Evolutionary conservation across 2,888 invertebrate species (phyloP).

Genomic region (Rhamnusium bicolor): DNA sequence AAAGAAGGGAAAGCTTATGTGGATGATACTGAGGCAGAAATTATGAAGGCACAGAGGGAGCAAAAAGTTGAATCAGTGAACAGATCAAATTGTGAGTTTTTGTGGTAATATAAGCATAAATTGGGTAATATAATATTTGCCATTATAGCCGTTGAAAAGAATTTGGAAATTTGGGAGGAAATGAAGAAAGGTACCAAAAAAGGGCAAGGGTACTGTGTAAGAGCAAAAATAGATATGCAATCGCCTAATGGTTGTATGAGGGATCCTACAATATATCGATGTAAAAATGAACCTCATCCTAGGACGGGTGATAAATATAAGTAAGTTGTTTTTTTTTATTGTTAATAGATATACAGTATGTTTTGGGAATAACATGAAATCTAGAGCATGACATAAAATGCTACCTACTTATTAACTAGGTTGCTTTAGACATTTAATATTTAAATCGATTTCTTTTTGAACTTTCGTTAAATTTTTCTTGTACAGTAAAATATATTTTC

Average conservation of each 20-base stretch:
- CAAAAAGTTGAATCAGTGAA: conserved; percentile 89
- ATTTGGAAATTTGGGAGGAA: conserved; percentile 92
- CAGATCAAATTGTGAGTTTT: conserved; percentile 84
- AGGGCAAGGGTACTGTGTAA: conserved; percentile 93
- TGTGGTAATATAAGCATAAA: neutral
- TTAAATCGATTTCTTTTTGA: too few species aligned
- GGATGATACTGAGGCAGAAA: conserved; percentile 95
- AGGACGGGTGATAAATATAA: conserved; percentile 96
- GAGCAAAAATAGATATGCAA: conserved; percentile 98
- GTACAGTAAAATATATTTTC: too few species aligned
- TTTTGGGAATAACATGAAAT: conserved; percentile 17
- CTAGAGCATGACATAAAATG: too few species aligned
- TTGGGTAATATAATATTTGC: conserved; percentile 7
- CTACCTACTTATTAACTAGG: too few species aligned
- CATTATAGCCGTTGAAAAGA: conserved; percentile 81
- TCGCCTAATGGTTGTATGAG: conserved; percentile 97
- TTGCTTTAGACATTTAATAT: too few species aligned
- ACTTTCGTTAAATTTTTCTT: too few species aligned
- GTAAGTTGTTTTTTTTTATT: too few species aligned
- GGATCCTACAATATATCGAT: conserved; percentile 98
- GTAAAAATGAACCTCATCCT: conserved; percentile 96
- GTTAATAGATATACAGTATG: neutral
- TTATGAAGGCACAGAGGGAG: conserved; percentile 96
- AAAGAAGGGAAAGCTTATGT: conserved; percentile 94
- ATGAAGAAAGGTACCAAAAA: conserved; percentile 88